Evolutionary conservation across 92 coral and sea anemone species (phyloP), one percentile per base, ranked within the genome.

Genomic region (Pocillopora grandis): DNA sequence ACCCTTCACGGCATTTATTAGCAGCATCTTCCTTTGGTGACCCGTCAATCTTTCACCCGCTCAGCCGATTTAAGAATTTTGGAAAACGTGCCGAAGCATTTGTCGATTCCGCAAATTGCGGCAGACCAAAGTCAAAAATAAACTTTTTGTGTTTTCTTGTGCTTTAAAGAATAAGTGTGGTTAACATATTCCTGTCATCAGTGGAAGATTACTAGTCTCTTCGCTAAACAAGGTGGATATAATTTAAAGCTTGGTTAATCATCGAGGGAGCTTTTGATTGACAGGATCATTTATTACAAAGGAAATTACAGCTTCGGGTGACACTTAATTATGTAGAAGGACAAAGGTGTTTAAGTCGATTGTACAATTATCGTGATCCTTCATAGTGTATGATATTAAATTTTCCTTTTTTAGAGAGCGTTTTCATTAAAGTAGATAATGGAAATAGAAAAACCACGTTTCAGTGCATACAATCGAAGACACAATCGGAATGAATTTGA

Each of bases 1-100:
- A 2, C 75, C 83, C 15, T 87, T 76, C 12, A 92, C 93, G 31
- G 98, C 98, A 27, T 88, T 84, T 35, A 90, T 88, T 6, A 94
- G 89, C 35, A 94, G 42, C 91, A 94, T 92, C 21, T 56, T 55
- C 8, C 52, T 42, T 42, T 42, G 52, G 52, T 42, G 52, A 42
- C 52, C 6, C 61, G 55, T 77, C 52, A 70, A 42, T 17, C 57
- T 78, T 62, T 57, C 23, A 18, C 75, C 52, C 63, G 56, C 16
- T 13, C 31, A 21, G 58, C 9, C n/a, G 20, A 14, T 20, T 0
- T 70, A 11, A 35, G 33, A 70, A 20, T 15, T 21, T 14, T 9
- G 75, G 12, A 69, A 19, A 69, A 16, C 73, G n/a, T 14, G 73
- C 49, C 62, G 14, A 16, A 16, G 73, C 31, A 14, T 42, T 12